Percentiles rank a stretch among this genome's conserved stretches.
Conservation (phyloP, 2,113 vertebrate genomes). For the Urocolius indicus region DNA sequence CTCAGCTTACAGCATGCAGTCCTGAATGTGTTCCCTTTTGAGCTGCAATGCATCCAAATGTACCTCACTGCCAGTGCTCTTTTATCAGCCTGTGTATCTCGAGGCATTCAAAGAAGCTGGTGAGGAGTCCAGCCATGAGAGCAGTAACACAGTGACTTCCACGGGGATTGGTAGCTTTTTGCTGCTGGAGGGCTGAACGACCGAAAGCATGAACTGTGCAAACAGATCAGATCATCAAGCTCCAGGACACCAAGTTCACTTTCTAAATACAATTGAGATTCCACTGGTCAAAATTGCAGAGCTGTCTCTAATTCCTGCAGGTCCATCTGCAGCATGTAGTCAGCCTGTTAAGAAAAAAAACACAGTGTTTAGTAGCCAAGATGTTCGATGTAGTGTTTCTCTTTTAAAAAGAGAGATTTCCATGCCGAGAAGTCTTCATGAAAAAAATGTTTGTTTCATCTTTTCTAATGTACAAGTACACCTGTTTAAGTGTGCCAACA, state of each 20-base stretch:
- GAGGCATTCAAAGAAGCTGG: not conserved
- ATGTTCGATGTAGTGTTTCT: not conserved
- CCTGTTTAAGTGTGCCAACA: not conserved
- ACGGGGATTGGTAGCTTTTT: not conserved
- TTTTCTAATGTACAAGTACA: not conserved
- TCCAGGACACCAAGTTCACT: not conserved
- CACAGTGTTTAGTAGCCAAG: not conserved
- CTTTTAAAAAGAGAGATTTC: not conserved
- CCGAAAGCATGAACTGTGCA: not conserved
- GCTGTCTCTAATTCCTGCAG: not conserved
- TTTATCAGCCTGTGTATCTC: not conserved
- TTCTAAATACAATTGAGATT: not conserved
- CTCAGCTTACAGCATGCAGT: not conserved
- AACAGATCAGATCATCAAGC: not conserved
- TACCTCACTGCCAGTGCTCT: not conserved
- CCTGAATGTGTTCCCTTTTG: not conserved
- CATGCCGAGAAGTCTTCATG: not conserved
- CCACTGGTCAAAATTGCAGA: not conserved
- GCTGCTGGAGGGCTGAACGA: not conserved
- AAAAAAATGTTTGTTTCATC: not conserved
- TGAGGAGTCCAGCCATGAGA: not conserved
- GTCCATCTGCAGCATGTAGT: not conserved
- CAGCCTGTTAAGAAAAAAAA: not conserved
- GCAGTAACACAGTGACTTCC: not conserved
- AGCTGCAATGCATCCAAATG: not conserved